Base-by-base conservation (phyloP, 2,797 vertebrate genomes). In the Heterohyrax brucei region DNA sequence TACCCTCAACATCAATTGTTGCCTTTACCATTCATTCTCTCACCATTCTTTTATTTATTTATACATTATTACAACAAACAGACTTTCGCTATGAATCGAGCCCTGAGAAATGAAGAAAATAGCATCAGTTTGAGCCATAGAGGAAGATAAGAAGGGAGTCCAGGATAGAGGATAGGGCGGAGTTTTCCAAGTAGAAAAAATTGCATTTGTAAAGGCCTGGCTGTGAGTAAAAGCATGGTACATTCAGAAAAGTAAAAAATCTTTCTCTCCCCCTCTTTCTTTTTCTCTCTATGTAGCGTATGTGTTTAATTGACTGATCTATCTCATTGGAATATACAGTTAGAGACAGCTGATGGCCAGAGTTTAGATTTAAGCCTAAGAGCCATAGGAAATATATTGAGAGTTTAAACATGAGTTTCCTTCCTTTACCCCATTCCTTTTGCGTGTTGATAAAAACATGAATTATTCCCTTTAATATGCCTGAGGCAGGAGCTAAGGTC, bases 381-480 rank as follows among this genome's bases (percentile, higher is more conserved):
- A 76, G 56, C 21, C 59, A 9, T 28, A 56, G 2, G 21, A 78
- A 79, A 72, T 28, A 90, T 77, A 85, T 88, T 24, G 76, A 84
- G 46, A 62, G 3, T 48, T 70, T 70, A 91, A 82, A 50, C 6
- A 50, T 3, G 53, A 33, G 9, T n/a, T 88, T 82, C 39, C 72
- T 44, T 89, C 30, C 64, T 50, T 19, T 61, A 21, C 33, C 24
- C n/a, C 7, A 53, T 70, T 66, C 59, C 33, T 86, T 92, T 70
- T 83, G 10, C n/a, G 66, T 39, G 48, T 33, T 72, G 68, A 16
- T 70, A 76, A 95, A 48, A 93, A 3, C 2, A 50, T 46, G 22
- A 56, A n/a, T 95, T 81, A 94, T 2, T 84, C 91, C 48, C 19
- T 75, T 94, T 53, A 64, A 26, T 78, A 73, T 82, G 19, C 80